A percentile compares a stretch with the other conserved stretches of the same genome.
Conservation (phyloP, 2,113 vertebrate genomes). For the Tragelaphus imberbis region DNA sequence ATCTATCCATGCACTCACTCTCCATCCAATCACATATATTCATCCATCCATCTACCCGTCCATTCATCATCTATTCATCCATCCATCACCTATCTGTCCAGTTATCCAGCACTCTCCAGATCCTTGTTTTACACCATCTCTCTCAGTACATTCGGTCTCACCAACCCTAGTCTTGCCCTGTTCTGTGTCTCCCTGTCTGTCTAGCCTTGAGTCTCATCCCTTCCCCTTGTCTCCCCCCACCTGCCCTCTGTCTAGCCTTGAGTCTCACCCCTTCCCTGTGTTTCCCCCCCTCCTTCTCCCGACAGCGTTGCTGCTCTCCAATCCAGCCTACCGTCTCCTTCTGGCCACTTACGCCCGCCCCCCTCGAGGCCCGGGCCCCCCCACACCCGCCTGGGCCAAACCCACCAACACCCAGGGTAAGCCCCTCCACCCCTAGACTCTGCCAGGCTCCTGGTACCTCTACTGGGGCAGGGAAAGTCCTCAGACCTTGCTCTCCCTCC, state of each 20-base stretch:
- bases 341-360: slow-evolving; percentile 88
- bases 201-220: slow-evolving; percentile 71
- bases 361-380: slow-evolving; percentile 73
- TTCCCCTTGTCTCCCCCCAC: slow-evolving; percentile 69
- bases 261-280: slow-evolving; percentile 75
- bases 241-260: slow-evolving; percentile 51
- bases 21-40: neutral
- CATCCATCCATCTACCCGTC: neutral
- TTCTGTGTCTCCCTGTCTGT: slow-evolving; percentile 45
- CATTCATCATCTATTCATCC: neutral
- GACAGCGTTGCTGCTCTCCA: slow-evolving; percentile 93
- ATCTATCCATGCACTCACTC: too few relatives aligned
- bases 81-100: neutral
- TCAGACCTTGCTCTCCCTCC: slow-evolving; percentile 14
- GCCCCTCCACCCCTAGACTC: slow-evolving; percentile 66
- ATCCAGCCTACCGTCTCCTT: slow-evolving; percentile 93
- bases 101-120: neutral
- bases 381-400: slow-evolving; percentile 77
- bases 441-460: neutral
- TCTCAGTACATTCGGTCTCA: neutral
- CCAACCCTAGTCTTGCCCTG: neutral
- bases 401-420: slow-evolving; percentile 84
- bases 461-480: slow-evolving; percentile 36
- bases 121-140: neutral
- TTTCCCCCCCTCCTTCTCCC: slow-evolving; percentile 76